Evolutionary conservation across 2,888 invertebrate genomes (phyloP), one percentile per base, ranked within the genome.

Genomic region (Acleris emargana): DNA sequence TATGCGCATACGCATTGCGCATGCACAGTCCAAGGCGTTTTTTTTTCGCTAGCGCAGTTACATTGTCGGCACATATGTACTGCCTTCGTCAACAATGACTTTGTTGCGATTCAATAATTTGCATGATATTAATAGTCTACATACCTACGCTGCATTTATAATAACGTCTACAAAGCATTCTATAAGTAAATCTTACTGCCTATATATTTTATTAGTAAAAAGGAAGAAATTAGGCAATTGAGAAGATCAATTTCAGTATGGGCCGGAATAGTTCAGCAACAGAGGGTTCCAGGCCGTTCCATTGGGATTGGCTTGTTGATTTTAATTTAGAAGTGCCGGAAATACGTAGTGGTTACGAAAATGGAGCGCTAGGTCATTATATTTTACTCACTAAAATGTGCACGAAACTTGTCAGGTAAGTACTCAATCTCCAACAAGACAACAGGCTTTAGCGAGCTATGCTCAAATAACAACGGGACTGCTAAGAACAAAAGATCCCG

Each of bases 251-350:
- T 25, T 60, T 51, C 38, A 45, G 45, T 43, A 11, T 51, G 51
- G 51, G n/a, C 66, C 55, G 45, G 60, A 20, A 45, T 22, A 54
- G 28, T 43, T 58, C 45, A 17, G 28, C 18, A 61, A 57, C 38
- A 22, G 55, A 61, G 64, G 58, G 69, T 32, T 59, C 42, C 49
- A 47, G 43, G 51, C 54, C 22, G 62, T 38, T 67, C 58, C 53
- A 62, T 58, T 55, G 57, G 55, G 64, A 61, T 64, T 57, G 59
- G 67, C 47, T 47, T 32, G 58, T 67, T 67, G 68, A 67, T 73
- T 79, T 75, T 78, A 73, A 79, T 79, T 81, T 77, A 76, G 76
- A 75, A 72, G 74, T 73, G 72, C 79, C 80, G 82, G 81, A 80
- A 81, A 79, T 78, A 80, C 70, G 72, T 69, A 67, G 70, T 69